Evolutionary conservation across 1,140 invertebrate genomes (phyloP).

Genomic region (Aphelinus atriplicis): DNA sequence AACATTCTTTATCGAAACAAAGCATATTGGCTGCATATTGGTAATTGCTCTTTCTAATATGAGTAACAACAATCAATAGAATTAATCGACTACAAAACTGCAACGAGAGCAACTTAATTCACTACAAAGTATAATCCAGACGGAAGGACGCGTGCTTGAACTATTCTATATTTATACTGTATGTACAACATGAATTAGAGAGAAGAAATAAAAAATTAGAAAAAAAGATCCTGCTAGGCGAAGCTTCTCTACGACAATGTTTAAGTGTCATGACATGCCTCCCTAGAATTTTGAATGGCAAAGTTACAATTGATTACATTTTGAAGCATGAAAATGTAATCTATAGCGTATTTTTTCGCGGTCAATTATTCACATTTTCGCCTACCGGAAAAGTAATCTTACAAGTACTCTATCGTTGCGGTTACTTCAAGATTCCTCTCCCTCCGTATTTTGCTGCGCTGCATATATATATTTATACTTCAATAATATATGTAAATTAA

Average conservation of each 20-base stretch:
- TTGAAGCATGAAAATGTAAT: constrained; percentile 4
- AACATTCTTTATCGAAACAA: too few species aligned
- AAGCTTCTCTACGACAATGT: constrained; percentile 5
- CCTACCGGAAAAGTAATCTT: constrained; percentile 19
- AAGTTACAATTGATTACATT: constrained; percentile 12
- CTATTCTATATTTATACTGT: constrained; percentile 32
- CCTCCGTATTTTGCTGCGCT: constrained; percentile 38
- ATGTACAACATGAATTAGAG: background rate
- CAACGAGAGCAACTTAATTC: constrained; percentile 12
- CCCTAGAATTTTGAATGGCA: constrained; percentile 11
- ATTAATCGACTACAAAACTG: constrained; percentile 11
- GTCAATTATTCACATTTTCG: constrained; percentile 36
- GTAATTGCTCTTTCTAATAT: background rate
- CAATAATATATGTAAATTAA: constrained; percentile 51
- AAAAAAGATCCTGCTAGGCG: background rate
- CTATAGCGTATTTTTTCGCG: constrained; percentile 1
- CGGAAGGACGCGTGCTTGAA: constrained; percentile 13
- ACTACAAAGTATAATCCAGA: constrained; percentile 14
- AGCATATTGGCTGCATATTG: too few species aligned
- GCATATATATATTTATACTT: constrained; percentile 8
- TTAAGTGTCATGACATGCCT: background rate
- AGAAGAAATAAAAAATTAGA: constrained; percentile 12
- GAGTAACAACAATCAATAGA: constrained; percentile 7
- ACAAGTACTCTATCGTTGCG: constrained; percentile 4
- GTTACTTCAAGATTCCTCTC: constrained; percentile 41